phyloP scores from a whole-genome alignment of 2,797 vertebrate species.

The Sebastes trivittatus region DNA sequence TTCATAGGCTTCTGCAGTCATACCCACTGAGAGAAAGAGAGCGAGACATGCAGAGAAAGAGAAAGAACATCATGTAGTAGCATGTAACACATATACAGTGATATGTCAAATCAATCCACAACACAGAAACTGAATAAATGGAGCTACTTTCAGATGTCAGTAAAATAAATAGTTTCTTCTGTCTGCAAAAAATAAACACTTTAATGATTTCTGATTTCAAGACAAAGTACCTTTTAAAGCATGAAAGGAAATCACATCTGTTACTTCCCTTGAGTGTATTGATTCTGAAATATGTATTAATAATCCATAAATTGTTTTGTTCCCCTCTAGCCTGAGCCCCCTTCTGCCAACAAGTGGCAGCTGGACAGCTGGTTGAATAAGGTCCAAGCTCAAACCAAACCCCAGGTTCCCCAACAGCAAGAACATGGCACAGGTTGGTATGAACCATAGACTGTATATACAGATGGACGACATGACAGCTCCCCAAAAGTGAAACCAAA shows the following conservation, averaged over 20 bases:
- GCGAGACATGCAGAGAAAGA: neutral
- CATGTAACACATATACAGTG: neutral
- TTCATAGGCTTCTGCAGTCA: conserved; percentile 21
- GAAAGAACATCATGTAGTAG: neutral
- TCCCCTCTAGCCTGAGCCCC: conserved; percentile 88
- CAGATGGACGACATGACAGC: too few species aligned
- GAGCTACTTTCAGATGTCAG: neutral
- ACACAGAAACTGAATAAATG: neutral
- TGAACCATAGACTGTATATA: neutral
- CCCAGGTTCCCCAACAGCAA: conserved; percentile 89
- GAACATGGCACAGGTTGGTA: conserved; percentile 81
- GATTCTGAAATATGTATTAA: neutral
- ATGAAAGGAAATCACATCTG: neutral
- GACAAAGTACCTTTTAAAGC: neutral
- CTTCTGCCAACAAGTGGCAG: conserved; percentile 97
- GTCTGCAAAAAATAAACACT: neutral
- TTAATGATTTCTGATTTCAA: neutral
- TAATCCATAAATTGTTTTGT: neutral
- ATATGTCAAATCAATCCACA: neutral
- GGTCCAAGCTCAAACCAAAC: conserved; percentile 94
- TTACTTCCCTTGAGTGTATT: neutral
- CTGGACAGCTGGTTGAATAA: conserved; percentile 98
- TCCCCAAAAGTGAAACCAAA: too few species aligned
- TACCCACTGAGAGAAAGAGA: neutral
- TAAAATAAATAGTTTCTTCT: neutral